phyloP scores from a whole-genome alignment of 2,797 vertebrate genomes.

The Basileuterus tristriatus region DNA sequence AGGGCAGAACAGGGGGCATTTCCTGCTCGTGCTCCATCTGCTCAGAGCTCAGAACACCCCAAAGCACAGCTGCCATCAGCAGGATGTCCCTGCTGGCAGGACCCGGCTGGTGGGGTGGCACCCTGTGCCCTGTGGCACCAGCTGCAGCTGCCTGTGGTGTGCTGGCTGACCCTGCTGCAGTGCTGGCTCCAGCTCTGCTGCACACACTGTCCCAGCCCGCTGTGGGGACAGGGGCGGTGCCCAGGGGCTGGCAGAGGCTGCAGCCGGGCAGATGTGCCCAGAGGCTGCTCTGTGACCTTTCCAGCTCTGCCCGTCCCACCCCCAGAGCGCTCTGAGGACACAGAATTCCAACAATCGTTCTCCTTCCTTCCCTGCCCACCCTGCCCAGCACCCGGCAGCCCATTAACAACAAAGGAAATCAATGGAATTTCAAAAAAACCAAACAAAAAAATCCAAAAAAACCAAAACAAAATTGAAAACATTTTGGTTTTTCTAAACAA shows the following conservation, averaged over 20 bases:
- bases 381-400: neutral
- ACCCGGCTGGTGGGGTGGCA: neutral
- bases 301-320: neutral
- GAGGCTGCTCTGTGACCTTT: neutral
- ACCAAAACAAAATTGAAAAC: no score
- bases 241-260: neutral
- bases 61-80: neutral
- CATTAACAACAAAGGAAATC: constrained; percentile 32
- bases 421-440: neutral
- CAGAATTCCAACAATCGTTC: neutral
- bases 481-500: no score
- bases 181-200: neutral
- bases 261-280: neutral
- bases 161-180: neutral
- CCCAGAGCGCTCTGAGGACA: neutral
- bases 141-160: neutral
- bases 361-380: neutral
- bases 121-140: neutral
- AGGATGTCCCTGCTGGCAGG: neutral
- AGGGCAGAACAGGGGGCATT: neutral
- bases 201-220: neutral
- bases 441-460: no score
- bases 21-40: neutral
- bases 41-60: neutral
- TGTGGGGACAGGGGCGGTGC: neutral